phyloP scores from a whole-genome alignment of 1,140 invertebrate species.

The Tenebrio molitor region DNA sequence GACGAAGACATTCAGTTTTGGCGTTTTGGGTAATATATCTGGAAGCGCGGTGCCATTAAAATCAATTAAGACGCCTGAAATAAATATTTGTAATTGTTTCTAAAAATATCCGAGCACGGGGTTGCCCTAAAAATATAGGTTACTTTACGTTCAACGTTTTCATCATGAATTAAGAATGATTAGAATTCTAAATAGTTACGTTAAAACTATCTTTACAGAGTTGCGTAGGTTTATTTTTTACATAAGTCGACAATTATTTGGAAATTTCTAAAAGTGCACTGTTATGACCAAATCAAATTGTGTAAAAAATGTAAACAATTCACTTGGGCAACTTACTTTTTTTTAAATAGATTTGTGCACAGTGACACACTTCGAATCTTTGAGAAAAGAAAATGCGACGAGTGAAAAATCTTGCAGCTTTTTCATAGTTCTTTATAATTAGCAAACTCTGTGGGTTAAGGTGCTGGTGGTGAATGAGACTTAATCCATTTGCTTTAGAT shows the following conservation, averaged over 20 bases:
- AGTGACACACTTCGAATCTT: background rate
- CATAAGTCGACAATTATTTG: background rate
- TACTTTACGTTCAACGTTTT: conserved; percentile 23
- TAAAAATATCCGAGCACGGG: conserved; percentile 52
- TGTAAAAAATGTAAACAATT: background rate
- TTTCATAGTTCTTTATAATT: conserved; percentile 13
- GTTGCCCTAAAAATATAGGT: conserved; percentile 49
- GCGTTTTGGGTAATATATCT: too few species aligned
- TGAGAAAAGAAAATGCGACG: background rate
- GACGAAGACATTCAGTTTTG: too few species aligned
- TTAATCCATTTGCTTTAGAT: conserved; percentile 46
- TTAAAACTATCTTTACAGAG: background rate
- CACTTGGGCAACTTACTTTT: background rate
- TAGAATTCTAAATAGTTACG: conserved; percentile 11
- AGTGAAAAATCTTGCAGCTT: conserved; percentile 15
- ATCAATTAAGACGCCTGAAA: conserved; percentile 55
- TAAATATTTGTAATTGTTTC: conserved; percentile 56
- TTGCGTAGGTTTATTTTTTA: background rate
- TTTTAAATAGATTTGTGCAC: conserved; percentile 6
- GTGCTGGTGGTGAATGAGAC: conserved; percentile 47
- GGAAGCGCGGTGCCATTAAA: background rate
- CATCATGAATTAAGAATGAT: conserved; percentile 15
- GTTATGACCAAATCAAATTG: background rate
- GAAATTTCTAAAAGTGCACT: background rate
- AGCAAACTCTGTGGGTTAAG: conserved; percentile 19